Base-by-base conservation (phyloP, 2,888 invertebrate species). In the Zaprionus bogoriensis region DNA sequence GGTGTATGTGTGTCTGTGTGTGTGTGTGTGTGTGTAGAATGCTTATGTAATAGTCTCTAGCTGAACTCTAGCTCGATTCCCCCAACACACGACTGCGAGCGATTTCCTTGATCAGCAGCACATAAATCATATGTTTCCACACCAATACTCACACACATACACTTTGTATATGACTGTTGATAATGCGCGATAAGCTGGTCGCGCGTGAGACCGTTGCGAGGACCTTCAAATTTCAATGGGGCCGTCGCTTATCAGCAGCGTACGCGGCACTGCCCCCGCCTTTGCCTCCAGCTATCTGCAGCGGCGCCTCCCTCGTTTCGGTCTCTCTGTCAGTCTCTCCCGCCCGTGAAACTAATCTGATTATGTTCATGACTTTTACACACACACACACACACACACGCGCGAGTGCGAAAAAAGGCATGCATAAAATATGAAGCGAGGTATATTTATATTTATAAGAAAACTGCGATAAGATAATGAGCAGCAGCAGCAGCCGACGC, bases 161-260 rank as follows among this genome's bases (percentile, higher is more conserved):
- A 36, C 14, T 17, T 17, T 7, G 32, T 36, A 36, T 36, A 36
- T 14, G 32, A 36, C 32, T 38, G 19, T 30, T 30, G 42, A 48
- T 53, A 57, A 67, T 57, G 25, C 42, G 74, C 71, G 77, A 80
- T 77, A 83, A 77, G 65, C 71, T 74, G 30, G 51, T 44, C 53
- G 70, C 77, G 77, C 70, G 78, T 75, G 76, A 74, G 79, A 67
- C 61, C 66, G 47, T 50, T 70, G 39, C 36, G 67, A 60, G 61
- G 59, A 80, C 85, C 79, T 85, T 82, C 54, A 72, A 74, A 67
- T 57, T 53, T 62, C 46, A 38, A 59, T 62, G 50, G 58, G 48
- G n/a, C 25, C 27, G 36, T 0, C 19, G 55, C 68, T 77, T 81
- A 82, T 77, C 82, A 82, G 76, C 59, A 10, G 4, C 23, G 28